Conservation (phyloP, 1,140 invertebrate species). For the Mesaphorura yosii region DNA sequence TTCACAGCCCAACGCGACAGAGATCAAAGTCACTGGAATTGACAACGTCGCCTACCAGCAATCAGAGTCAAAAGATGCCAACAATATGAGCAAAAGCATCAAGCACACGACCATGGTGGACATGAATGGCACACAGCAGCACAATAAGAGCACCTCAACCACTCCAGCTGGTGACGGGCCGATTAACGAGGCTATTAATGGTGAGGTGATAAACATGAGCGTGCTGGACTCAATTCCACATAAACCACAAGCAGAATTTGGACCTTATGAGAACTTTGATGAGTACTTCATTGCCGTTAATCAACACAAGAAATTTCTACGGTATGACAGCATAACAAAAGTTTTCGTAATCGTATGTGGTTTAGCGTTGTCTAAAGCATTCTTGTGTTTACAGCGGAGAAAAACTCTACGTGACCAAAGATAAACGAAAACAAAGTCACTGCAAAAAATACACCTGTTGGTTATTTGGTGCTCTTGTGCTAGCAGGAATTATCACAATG, state of each 20-base stretch:
- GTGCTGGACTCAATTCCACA: slow-evolving; percentile 39
- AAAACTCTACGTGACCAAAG: slow-evolving; percentile 66
- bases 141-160: not conserved
- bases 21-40: slow-evolving; percentile 8
- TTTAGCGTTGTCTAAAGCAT: not conserved
- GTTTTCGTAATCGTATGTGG: not conserved
- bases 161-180: slow-evolving; percentile 20
- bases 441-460: slow-evolving; percentile 55
- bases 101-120: slow-evolving; percentile 16
- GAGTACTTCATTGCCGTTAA: slow-evolving; percentile 74
- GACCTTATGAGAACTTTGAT: slow-evolving; percentile 49
- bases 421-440: slow-evolving; percentile 49
- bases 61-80: slow-evolving; percentile 9
- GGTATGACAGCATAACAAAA: no score
- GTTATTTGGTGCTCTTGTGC: slow-evolving; percentile 46
- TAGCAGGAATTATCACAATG: slow-evolving; percentile 51
- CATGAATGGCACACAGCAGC: slow-evolving; percentile 23
- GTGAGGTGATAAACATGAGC: slow-evolving; percentile 64
- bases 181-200: slow-evolving; percentile 62
- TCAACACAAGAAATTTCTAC: slow-evolving; percentile 69
- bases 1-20: not conserved
- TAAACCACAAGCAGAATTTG: slow-evolving; percentile 52
- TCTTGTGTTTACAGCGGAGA: slow-evolving; percentile 48
- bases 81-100: not conserved
- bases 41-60: slow-evolving; percentile 14